Base-by-base conservation (phyloP, 2,888 invertebrate species). In the Tipula confusa region DNA sequence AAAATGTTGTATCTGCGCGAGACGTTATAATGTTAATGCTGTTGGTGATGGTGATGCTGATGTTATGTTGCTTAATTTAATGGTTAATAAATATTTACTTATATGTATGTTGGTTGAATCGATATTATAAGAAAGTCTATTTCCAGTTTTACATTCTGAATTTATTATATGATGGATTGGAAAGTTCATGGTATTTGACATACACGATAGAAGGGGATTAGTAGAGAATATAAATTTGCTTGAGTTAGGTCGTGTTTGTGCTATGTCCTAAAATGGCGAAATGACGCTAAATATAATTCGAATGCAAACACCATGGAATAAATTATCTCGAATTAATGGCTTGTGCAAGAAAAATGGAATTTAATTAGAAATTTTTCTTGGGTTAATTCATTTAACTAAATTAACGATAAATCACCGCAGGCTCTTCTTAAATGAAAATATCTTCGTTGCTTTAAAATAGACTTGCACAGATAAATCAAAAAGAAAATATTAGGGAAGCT, bases 1-100 rank as follows among this genome's bases (percentile, higher is more conserved):
- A 64, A 64, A 64, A n/a, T n/a, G 6, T 64, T 5, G n/a, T n/a
- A 43, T 43, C 24, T 9, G 18, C 64, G 11, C 24, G 64, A 24
- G 64, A 24, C 64, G 9, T n/a, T n/a, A 43, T 3, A 43, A 43
- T 43, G 15, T 24, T 24, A 7, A 64, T 24, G 38, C 5, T n/a
- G n/a, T n/a, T n/a, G n/a, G n/a, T 31, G n/a, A 64, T 64, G 64
- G 24, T 64, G 18, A 64, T 64, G 64, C 5, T 24, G 64, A 64
- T 64, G 24, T 64, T 64, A 64, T 64, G 64, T 64, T 64, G 64
- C 64, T 64, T 64, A 64, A 24, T 24, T 64, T 64, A 64, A 64
- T 64, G 64, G 64, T 24, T 64, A 64, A 64, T 64, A 64, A 64
- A 64, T 64, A 64, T 64, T 64, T 64, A 24, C 64, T 64, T 64